Evolutionary conservation across 2,888 invertebrate genomes (phyloP).

Genomic region (Leucania comma): DNA sequence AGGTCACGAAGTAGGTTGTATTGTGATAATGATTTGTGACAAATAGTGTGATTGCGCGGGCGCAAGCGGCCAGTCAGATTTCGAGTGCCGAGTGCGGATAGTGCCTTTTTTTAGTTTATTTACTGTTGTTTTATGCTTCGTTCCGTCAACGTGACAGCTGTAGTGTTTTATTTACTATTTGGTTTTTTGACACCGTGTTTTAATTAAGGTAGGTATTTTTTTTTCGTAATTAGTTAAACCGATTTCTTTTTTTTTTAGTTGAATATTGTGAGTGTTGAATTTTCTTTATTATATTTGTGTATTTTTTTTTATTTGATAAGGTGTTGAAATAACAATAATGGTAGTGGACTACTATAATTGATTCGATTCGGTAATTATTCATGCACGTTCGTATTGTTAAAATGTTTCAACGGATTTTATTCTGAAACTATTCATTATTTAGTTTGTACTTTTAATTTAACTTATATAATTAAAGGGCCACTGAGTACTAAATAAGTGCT

Average conservation of each 20-base stretch:
- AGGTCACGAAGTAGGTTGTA: slow-evolving; percentile 63
- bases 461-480: neutral
- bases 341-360: slow-evolving; percentile 23
- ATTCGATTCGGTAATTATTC: slow-evolving; percentile 33
- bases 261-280: neutral
- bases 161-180: slow-evolving; percentile 24
- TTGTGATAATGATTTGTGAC: slow-evolving; percentile 65
- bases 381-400: slow-evolving; percentile 11
- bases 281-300: neutral
- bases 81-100: slow-evolving; percentile 48
- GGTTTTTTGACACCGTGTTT: slow-evolving; percentile 2
- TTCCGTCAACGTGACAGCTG: slow-evolving; percentile 34
- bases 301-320: slow-evolving; percentile 22
- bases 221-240: neutral
- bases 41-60: slow-evolving; percentile 54
- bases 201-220: slow-evolving; percentile 38
- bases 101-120: slow-evolving; percentile 39
- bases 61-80: slow-evolving; percentile 60
- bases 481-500: neutral
- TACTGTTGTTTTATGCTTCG: slow-evolving; percentile 18
- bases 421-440: neutral
- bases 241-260: neutral
- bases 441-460: no score
- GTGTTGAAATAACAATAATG: slow-evolving; percentile 9
- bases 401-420: neutral